Percentiles rank a stretch among this genome's conserved stretches.
Conservation (phyloP, 2,113 vertebrate species). For the Vidua macroura region DNA sequence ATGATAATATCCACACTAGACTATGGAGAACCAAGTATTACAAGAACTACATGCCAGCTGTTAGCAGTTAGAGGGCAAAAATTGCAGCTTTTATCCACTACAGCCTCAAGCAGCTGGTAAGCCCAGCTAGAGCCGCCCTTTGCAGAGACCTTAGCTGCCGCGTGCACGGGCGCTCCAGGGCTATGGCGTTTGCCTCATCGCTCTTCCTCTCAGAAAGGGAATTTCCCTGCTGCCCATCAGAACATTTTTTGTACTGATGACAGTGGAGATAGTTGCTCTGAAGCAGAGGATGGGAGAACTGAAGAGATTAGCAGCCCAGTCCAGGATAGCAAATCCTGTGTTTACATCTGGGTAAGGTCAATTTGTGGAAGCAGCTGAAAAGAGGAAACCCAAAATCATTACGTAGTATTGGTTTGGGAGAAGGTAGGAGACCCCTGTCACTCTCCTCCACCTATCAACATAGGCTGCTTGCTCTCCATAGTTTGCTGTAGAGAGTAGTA, state of each 20-base stretch:
- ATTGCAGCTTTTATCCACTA: no score
- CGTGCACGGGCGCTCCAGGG: no score
- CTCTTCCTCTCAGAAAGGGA: background rate
- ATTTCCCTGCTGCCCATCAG: background rate
- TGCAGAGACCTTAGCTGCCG: no score
- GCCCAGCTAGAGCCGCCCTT: no score
- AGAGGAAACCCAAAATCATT: background rate
- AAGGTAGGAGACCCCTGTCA: background rate
- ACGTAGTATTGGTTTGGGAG: no score
- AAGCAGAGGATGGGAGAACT: background rate
- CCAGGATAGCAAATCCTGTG: background rate
- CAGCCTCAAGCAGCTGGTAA: no score
- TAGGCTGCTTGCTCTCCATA: background rate
- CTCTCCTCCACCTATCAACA: background rate
- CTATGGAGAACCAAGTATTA: background rate
- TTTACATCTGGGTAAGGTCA: background rate
- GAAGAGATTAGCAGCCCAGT: background rate
- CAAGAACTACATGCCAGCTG: background rate
- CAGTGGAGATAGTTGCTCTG: fast-evolving
- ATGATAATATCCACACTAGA: background rate
- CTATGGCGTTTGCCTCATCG: no score
- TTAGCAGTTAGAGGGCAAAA: background rate
- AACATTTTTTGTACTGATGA: background rate
- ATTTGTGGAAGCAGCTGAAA: background rate
- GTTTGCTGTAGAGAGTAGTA: background rate